A percentile compares a stretch with the other conserved stretches of the same genome.
Conservation (phyloP, 1,140 invertebrate species). For the Muscidifurax raptorellus region DNA sequence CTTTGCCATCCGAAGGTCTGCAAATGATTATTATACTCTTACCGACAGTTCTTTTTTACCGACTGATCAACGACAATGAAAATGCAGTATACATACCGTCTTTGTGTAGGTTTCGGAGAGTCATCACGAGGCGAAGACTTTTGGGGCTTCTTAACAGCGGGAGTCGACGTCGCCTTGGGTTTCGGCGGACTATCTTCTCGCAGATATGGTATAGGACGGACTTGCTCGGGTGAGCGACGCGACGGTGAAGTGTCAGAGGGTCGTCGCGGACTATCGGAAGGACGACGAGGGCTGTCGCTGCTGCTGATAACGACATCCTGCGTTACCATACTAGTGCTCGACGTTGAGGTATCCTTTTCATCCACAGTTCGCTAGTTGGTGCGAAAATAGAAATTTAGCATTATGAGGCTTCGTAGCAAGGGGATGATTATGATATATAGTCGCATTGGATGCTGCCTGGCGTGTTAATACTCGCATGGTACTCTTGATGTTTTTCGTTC, state of each 20-base stretch:
- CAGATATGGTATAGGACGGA: conserved; percentile 66
- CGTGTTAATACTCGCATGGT: no score
- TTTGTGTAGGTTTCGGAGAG: not conserved
- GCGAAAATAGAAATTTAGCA: not conserved
- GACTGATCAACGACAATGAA: not conserved
- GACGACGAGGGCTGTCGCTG: conserved; percentile 16
- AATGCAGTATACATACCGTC: not conserved
- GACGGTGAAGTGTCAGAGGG: not conserved
- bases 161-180: not conserved
- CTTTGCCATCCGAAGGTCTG: conserved; percentile 59
- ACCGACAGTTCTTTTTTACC: not conserved
- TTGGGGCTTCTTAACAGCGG: conserved; percentile 16
- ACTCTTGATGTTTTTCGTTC: no score
- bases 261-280: not conserved
- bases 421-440: no score
- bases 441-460: no score
- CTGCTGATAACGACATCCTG: conserved; percentile 65
- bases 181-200: conserved; percentile 67
- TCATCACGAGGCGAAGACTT: conserved; percentile 15
- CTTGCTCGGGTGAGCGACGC: conserved; percentile 61
- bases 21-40: not conserved
- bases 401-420: no score
- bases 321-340: conserved; percentile 68
- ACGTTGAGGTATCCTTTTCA: conserved; percentile 13
- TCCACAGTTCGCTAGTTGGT: conserved; percentile 36